These are phyloP conservation scores for Pangasianodon gigas DNA, from an alignment of 2,113 vertebrate genomes.

Conservation along the genomic window DNA sequence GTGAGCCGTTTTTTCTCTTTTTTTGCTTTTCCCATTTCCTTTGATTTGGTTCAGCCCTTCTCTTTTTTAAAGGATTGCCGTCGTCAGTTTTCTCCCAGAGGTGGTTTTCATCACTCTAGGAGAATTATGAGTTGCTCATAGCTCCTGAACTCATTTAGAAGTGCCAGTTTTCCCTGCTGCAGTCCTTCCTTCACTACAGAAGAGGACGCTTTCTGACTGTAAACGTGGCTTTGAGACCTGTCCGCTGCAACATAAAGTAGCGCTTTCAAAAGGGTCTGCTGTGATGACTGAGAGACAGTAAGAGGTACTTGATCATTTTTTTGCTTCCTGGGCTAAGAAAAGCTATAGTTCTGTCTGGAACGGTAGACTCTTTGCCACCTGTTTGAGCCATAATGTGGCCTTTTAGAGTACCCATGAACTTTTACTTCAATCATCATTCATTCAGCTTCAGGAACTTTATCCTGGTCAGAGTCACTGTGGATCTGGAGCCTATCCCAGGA, in stretches of 20 bases:
- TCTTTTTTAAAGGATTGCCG: conserved; percentile 58
- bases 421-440: neutral
- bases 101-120: conserved; percentile 68
- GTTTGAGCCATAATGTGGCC: neutral
- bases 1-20: conserved; percentile 54
- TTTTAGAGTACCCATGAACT: neutral
- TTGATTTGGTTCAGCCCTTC: conserved; percentile 65
- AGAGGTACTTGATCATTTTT: neutral
- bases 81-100: conserved; percentile 66
- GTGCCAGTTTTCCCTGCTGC: conserved; percentile 64
- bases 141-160: conserved; percentile 70
- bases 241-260: neutral
- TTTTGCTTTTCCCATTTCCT: conserved; percentile 66
- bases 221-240: neutral
- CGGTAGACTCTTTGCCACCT: neutral
- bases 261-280: neutral
- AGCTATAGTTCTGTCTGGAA: neutral
- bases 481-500: neutral
- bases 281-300: conserved; percentile 9
- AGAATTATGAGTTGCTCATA: conserved; percentile 71
- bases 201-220: conserved; percentile 36
- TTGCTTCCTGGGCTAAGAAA: neutral
- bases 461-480: neutral
- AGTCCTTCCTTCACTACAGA: conserved; percentile 42
- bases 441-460: neutral